Base-by-base conservation (phyloP, 2,797 vertebrate genomes). In the Danio albolineatus region DNA sequence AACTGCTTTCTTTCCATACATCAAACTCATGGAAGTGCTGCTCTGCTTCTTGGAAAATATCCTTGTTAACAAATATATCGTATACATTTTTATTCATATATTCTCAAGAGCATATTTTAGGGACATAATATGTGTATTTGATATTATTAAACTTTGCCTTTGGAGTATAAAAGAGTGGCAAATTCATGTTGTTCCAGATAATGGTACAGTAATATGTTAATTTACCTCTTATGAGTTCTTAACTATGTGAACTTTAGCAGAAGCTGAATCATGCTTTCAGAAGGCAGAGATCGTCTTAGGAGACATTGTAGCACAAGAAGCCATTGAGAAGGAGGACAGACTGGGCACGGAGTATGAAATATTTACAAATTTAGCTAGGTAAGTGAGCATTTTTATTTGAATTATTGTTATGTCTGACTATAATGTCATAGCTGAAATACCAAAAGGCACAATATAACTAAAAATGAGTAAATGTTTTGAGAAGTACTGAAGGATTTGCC, bases 331-430 rank as follows among this genome's bases (percentile, higher is more conserved):
- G 44, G 91, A 93, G 51, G 90, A 94, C 72, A 91, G 87, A 88
- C 76, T 84, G 5, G 86, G 89, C 77, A 89, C 77, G 12, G 87
- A 93, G 59, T 87, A 89, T 4, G 87, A 86, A 66, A 91, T 94
- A 83, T 86, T 84, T 43, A 76, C 88, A 60, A 85, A 88, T 36
- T 85, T 94, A 9, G 92, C 82, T 83, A 93, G 91, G 94, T 95
- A 80, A 5, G 7, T 6, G 0, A n/a, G 5, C 6, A 16, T 59
- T 46, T 67, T 67, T 9, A 41, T 56, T 28, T 51, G 9, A 67
- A 17, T 53, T 61, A 64, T 80, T 72, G 0, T 51, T 38, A 38
- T 51, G 51, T 10, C 17, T 56, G 39, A 6, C 49, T 39, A n/a
- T 51, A 17, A 51, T 36, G 39, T 36, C 7, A 4, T 38, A 10